Percentiles rank a stretch among this genome's conserved stretches.
These are phyloP conservation scores for Chesias legatella DNA, from an alignment of 2,888 invertebrate species.

Conservation along the genomic window DNA sequence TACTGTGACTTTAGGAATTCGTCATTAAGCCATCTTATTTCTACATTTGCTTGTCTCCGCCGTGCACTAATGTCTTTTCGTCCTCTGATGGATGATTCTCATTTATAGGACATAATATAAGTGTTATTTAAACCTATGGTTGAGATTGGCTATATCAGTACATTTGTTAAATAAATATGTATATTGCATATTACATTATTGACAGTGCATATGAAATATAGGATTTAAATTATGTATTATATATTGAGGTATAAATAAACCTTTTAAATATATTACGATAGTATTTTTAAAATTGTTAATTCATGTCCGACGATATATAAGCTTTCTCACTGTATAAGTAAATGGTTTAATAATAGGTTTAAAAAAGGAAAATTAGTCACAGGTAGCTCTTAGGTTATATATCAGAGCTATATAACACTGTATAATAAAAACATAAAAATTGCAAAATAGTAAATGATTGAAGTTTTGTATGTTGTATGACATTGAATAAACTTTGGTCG, in stretches of 20 bases:
- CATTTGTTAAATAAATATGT: constrained; percentile 41
- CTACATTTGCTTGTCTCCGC: constrained; percentile 45
- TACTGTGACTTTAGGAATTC: constrained; percentile 63
- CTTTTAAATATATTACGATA: constrained; percentile 58
- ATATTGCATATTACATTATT: constrained; percentile 46
- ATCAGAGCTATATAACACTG: constrained; percentile 58
- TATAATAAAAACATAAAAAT: constrained; percentile 74
- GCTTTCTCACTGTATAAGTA: constrained; percentile 56
- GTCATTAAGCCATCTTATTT: constrained; percentile 42
- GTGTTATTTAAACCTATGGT: constrained; percentile 52
- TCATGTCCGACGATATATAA: constrained; percentile 52
- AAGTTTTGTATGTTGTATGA: constrained; percentile 55
- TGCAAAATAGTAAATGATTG: constrained; percentile 68
- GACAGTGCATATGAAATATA: constrained; percentile 48
- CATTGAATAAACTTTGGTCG: constrained; percentile 69
- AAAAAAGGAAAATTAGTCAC: constrained; percentile 64
- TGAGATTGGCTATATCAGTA: constrained; percentile 46
- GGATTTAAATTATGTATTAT: constrained; percentile 30
- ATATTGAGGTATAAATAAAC: constrained; percentile 40
- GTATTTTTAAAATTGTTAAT: constrained; percentile 66
- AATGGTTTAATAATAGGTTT: constrained; percentile 56
- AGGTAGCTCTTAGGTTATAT: constrained; percentile 60
- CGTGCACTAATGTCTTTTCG: constrained; percentile 33
- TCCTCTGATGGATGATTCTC: constrained; percentile 48
- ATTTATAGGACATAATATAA: constrained; percentile 47